Conservation (phyloP, 2,888 invertebrate species). For the Hemicrepidius hirtus region DNA sequence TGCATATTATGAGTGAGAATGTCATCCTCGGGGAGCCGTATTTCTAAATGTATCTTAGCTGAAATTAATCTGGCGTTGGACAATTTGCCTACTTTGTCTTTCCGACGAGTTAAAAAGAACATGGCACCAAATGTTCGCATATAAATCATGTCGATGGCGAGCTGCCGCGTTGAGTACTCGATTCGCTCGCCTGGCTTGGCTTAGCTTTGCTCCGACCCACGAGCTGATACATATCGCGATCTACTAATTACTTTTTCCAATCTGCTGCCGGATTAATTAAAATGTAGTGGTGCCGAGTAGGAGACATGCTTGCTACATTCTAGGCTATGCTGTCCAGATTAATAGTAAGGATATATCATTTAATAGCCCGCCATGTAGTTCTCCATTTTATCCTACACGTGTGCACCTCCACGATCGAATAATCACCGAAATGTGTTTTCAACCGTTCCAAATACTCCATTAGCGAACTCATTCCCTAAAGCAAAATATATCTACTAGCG, state of each 20-base stretch:
- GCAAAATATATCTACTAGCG: conserved; percentile 2
- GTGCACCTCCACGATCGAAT: conserved; percentile 18
- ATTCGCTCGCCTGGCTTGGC: conserved; percentile 41
- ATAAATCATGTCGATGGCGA: conserved; percentile 62
- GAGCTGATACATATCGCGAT: conserved; percentile 63
- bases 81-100: conserved; percentile 63
- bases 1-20: conserved; percentile 54
- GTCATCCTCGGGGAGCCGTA: conserved; percentile 51
- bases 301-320: conserved; percentile 58
- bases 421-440: conserved; percentile 29
- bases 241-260: conserved; percentile 67
- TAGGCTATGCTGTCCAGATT: conserved; percentile 61
- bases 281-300: conserved; percentile 63
- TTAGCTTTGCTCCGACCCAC: conserved; percentile 48
- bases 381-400: neutral
- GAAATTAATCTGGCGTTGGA: conserved; percentile 59
- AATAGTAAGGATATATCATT: conserved; percentile 59
- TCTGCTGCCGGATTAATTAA: conserved; percentile 66
- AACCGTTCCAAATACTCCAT: conserved; percentile 16
- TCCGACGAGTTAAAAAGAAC: conserved; percentile 61
- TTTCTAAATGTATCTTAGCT: conserved; percentile 53
- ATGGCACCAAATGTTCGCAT: conserved; percentile 62
- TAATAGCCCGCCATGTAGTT: conserved; percentile 43
- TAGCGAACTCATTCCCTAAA: conserved; percentile 13
- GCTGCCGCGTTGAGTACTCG: conserved; percentile 46